Conservation (phyloP, 2,113 vertebrate species). For the Benitochromis conjunctus region DNA sequence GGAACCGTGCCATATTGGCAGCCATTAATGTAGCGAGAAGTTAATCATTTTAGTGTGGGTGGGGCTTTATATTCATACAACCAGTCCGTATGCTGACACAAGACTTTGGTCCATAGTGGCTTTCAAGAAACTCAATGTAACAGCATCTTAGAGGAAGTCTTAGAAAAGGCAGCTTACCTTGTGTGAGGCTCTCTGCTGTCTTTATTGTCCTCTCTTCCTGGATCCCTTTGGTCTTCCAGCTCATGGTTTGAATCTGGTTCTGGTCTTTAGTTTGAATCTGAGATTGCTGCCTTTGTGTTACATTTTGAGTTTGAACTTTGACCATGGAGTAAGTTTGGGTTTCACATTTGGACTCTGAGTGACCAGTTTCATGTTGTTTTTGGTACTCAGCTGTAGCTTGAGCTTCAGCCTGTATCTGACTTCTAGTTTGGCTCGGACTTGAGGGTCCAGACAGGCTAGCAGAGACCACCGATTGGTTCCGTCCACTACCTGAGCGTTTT, state of each 20-base stretch:
- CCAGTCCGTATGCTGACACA: neutral
- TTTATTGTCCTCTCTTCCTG: neutral
- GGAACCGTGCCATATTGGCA: neutral
- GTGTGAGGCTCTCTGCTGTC: neutral
- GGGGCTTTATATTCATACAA: neutral
- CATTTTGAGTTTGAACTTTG: neutral
- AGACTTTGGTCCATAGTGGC: neutral
- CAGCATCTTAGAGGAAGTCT: neutral
- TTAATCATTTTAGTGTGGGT: rapidly evolving
- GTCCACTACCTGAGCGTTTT: constrained; percentile 29
- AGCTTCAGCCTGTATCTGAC: neutral
- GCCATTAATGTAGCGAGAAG: neutral
- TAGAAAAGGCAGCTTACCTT: neutral
- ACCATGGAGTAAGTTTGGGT: neutral
- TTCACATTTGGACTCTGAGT: neutral
- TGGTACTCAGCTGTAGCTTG: neutral
- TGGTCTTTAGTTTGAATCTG: neutral
- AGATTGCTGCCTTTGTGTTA: neutral
- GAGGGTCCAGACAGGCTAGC: neutral
- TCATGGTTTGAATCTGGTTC: neutral
- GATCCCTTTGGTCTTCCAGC: neutral
- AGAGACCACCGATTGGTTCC: neutral
- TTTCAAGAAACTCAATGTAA: neutral
- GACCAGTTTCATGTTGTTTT: neutral
- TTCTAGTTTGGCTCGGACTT: neutral